Conservation (phyloP, 2,888 invertebrate genomes). For the Agrilus mali region DNA sequence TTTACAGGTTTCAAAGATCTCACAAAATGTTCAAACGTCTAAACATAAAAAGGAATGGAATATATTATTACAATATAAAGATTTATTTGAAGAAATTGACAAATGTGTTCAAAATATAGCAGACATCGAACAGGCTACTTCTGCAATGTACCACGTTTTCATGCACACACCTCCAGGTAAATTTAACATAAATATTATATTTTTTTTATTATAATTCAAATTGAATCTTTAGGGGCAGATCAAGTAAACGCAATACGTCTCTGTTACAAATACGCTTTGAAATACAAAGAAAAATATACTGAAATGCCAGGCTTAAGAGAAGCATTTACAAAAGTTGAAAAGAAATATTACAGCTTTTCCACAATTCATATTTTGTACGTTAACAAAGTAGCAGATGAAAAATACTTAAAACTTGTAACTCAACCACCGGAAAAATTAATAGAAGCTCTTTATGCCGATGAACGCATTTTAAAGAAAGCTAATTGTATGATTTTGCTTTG, state of each 20-base stretch:
- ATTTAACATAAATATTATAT: slow-evolving; percentile 1
- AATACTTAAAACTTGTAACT: slow-evolving; percentile 32
- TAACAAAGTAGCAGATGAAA: slow-evolving; percentile 31
- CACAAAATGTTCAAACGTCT: slow-evolving; percentile 10
- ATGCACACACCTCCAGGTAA: slow-evolving; percentile 25
- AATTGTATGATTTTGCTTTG: slow-evolving; percentile 22
- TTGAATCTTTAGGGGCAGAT: slow-evolving; percentile 32
- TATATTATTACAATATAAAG: slow-evolving; percentile 24
- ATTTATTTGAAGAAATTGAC: slow-evolving; percentile 29
- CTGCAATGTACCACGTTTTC: slow-evolving; percentile 25
- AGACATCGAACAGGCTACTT: slow-evolving; percentile 29
- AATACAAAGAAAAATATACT: slow-evolving; percentile 23
- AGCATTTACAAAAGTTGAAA: slow-evolving; percentile 27
- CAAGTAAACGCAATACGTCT: slow-evolving; percentile 37
- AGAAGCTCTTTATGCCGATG: slow-evolving; percentile 35
- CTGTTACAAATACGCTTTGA: slow-evolving; percentile 34
- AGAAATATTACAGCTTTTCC: slow-evolving; percentile 34
- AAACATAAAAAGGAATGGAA: slow-evolving; percentile 21
- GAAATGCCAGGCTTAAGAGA: slow-evolving; percentile 15
- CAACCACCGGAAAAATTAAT: slow-evolving; percentile 32
- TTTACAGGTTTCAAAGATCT: slow-evolving; percentile 9
- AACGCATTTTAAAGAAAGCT: slow-evolving; percentile 33
- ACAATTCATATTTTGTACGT: slow-evolving; percentile 36
- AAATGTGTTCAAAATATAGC: slow-evolving; percentile 28
- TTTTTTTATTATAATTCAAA: too few species aligned